These are phyloP conservation scores for Sceloporus undulatus DNA, from an alignment of 2,113 vertebrate genomes.

Conservation along the genomic window DNA sequence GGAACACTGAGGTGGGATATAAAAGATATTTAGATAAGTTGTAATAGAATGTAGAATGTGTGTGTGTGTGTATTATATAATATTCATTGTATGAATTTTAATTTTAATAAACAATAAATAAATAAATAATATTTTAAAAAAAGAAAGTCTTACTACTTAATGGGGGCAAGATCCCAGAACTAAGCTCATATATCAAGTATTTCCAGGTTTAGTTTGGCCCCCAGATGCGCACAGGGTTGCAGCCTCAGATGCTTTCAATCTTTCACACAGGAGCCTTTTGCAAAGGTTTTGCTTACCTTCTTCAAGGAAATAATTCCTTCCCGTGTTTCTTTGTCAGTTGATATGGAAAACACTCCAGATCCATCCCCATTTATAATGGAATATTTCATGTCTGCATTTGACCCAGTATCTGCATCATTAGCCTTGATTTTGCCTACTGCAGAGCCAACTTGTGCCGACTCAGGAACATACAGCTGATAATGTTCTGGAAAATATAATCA, in stretches of 20 bases:
- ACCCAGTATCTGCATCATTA: conserved; percentile 92
- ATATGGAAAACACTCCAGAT: conserved; percentile 89
- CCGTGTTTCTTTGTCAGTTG: conserved; percentile 90
- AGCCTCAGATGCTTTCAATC: not conserved
- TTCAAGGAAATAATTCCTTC: conserved; percentile 94
- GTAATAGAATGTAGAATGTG: no score
- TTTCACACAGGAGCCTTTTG: not conserved
- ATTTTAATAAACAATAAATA: no score
- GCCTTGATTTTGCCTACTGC: conserved; percentile 98
- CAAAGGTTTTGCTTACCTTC: conserved; percentile 82
- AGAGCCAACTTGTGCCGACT: conserved; percentile 94
- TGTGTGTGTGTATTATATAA: no score
- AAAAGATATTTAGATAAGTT: no score
- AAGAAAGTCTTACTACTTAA: no score
- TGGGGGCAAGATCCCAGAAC: no score
- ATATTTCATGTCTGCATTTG: conserved; percentile 95
- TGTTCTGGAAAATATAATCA: conserved; percentile 83
- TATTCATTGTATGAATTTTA: no score
- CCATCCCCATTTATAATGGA: conserved; percentile 94
- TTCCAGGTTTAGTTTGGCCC: no score
- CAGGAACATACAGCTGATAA: conserved; percentile 95
- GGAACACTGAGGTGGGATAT: no score
- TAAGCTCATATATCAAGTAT: no score
- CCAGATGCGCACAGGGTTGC: not conserved
- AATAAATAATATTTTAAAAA: no score